Base-by-base conservation (phyloP, 2,888 invertebrate species). In the Amiota mariae region DNA sequence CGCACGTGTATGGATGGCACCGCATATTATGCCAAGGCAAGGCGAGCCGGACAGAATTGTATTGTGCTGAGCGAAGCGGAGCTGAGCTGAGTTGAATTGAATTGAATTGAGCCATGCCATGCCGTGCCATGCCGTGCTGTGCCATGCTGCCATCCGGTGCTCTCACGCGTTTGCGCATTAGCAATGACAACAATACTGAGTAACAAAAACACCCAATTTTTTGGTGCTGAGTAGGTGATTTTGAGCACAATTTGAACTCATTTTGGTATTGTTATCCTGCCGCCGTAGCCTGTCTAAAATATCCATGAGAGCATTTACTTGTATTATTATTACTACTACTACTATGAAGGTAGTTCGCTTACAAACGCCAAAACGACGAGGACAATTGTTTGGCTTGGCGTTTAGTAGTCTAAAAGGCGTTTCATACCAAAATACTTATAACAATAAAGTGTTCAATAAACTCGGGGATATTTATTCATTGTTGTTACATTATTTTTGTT, bases 391-490 rank as follows among this genome's bases (percentile, higher is more conserved):
- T 20, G 20, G 59, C 20, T 59, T 59, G 15, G 59, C 18, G 20
- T 59, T 10, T 63, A 46, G 47, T 49, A 66, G 66, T 66, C 49
- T 66, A 15, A 59, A 66, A 48, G 66, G 48, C 48, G 47, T 66
- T 63, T 72, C 72, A 73, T 77, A 78, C 78, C 78, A 78, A 78
- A 78, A 6, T 6, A 36, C 6, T 4, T 36, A 36, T 6, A 36
- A 36, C 36, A 36, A 36, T 36, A 36, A 78, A 81, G 84, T 83
- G 80, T 80, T 83, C 83, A 85, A 79, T 73, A 56, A 82, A 77
- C 83, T 83, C 83, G 82, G 84, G 85, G 85, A 85, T 77, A 67
- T 72, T 71, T 75, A 24, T 63, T 66, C 68, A 74, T 71, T 61
- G 70, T 46, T 61, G 67, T 71, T 74, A 73, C 75, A 77, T 74